A percentile compares a stretch with the other conserved stretches of the same genome.
Evolutionary conservation across 2,113 vertebrate genomes (phyloP).

Genomic region (Pluvialis apricaria): DNA sequence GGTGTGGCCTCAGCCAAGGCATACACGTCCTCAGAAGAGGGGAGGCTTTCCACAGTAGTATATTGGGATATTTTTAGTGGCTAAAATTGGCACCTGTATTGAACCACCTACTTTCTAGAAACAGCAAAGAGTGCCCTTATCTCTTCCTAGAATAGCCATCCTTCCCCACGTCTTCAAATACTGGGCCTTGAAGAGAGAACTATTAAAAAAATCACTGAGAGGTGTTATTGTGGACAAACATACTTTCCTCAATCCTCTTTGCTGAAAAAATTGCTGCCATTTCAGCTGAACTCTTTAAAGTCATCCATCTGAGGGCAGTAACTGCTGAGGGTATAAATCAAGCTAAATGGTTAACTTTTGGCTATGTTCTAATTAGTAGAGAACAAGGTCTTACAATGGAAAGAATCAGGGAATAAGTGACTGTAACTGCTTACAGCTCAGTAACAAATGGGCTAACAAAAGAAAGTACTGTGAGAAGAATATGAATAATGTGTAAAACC

Average conservation of each 20-base stretch:
- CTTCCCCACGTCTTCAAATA: background rate
- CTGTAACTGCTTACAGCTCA: background rate
- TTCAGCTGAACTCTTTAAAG: constrained; percentile 6
- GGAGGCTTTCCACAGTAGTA: background rate
- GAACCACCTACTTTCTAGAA: background rate
- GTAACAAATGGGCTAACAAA: constrained; percentile 3
- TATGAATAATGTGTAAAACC: background rate
- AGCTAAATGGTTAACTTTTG: background rate
- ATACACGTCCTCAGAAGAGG: background rate
- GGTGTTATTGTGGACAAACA: background rate
- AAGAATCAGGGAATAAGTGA: background rate
- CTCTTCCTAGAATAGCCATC: background rate
- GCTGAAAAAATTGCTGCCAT: background rate
- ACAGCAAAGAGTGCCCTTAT: background rate
- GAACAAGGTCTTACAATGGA: constrained; percentile 5
- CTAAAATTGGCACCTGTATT: background rate
- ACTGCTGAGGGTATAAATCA: background rate
- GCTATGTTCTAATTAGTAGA: constrained; percentile 1
- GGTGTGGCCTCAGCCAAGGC: background rate
- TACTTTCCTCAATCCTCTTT: background rate
- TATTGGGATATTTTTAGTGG: background rate
- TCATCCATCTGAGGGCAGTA: background rate
- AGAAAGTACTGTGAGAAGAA: background rate
- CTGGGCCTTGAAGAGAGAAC: background rate
- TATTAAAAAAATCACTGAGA: background rate